These are phyloP conservation scores for Cebus imitator DNA, from an alignment of 2,113 vertebrate genomes.

Conservation along the genomic window DNA sequence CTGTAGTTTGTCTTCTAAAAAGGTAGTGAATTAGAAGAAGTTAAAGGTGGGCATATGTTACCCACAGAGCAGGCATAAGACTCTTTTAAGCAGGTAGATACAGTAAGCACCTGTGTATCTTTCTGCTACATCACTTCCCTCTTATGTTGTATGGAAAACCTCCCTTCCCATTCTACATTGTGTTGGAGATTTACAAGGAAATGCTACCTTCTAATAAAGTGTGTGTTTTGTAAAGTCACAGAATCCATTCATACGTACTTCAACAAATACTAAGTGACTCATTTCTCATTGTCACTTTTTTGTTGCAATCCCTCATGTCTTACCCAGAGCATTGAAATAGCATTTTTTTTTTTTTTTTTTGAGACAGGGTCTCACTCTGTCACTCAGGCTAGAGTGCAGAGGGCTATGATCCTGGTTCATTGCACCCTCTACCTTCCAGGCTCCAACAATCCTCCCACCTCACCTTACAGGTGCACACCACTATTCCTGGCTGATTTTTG, in stretches of 20 bases:
- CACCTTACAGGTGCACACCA: too few species aligned
- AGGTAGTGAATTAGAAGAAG: neutral
- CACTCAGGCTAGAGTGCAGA: too few species aligned
- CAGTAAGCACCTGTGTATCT: neutral
- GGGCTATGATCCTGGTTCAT: too few species aligned
- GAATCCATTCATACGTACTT: conserved; percentile 5
- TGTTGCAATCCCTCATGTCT: neutral
- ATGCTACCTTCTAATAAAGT: neutral
- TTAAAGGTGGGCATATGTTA: neutral
- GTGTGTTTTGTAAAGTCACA: neutral
- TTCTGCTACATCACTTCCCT: neutral
- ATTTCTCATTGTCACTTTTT: neutral
- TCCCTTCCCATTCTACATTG: neutral
- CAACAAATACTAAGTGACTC: neutral
- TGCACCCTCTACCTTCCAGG: too few species aligned
- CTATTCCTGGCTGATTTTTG: too few species aligned
- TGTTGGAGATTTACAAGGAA: neutral
- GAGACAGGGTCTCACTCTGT: too few species aligned
- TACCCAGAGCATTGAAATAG: neutral
- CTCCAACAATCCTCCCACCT: too few species aligned
- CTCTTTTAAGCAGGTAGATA: neutral
- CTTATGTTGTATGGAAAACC: neutral
- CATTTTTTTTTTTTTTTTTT: too few species aligned
- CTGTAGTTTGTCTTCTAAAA: neutral
- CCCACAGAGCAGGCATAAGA: neutral